A percentile compares a stretch with the other conserved stretches of the same genome.
Conservation (phyloP, 2,797 vertebrate genomes). For the Sebastes steindachneri region DNA sequence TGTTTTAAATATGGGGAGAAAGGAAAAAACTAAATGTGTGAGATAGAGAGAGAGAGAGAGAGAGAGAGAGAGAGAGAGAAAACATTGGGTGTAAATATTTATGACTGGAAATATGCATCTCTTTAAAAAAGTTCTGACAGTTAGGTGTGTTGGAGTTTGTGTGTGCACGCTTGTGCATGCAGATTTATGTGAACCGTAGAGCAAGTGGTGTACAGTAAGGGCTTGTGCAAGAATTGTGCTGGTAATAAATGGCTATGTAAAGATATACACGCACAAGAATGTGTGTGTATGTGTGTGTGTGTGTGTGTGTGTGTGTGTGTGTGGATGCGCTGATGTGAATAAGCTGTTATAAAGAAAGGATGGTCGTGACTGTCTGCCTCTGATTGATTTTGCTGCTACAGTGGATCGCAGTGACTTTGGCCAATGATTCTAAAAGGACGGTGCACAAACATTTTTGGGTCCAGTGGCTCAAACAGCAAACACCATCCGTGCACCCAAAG, state of each 20-base stretch:
- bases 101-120: slow-evolving; percentile 15
- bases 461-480: slow-evolving; percentile 33
- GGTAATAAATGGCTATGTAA: not conserved
- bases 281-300: not conserved
- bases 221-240: not conserved
- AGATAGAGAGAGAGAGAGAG: not conserved
- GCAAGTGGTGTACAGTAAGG: not conserved
- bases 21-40: not conserved
- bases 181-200: not conserved
- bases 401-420: slow-evolving; percentile 10
- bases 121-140: not conserved
- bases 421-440: slow-evolving; percentile 15
- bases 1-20: slow-evolving; percentile 45
- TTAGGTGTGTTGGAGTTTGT: not conserved
- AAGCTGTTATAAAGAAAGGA: not conserved
- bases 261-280: not conserved
- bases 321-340: not conserved
- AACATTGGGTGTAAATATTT: slow-evolving; percentile 35
- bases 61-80: not conserved
- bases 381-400: slow-evolving; percentile 50
- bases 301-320: not conserved
- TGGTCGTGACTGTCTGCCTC: not conserved
- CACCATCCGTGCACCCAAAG: slow-evolving; percentile 23
- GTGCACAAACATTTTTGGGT: slow-evolving; percentile 27
- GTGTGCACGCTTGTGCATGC: not conserved